A percentile compares a stretch with the other conserved stretches of the same genome.
Conservation (phyloP, 2,113 vertebrate species). For the Dicentrarchus labrax region DNA sequence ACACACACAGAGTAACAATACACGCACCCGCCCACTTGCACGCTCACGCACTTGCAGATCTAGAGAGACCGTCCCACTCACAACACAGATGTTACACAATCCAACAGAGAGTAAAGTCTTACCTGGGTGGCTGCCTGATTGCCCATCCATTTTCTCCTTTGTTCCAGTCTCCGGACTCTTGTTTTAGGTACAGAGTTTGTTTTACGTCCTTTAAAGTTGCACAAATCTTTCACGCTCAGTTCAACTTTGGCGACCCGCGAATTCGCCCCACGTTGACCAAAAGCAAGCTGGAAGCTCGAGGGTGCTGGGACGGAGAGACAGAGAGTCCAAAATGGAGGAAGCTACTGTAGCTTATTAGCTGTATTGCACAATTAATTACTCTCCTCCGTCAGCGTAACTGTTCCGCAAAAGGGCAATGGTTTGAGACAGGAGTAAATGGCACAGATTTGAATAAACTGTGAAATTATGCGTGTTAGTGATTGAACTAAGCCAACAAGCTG, state of each 20-base stretch:
- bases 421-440: not conserved
- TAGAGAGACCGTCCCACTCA: slow-evolving; percentile 49
- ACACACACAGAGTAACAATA: not conserved
- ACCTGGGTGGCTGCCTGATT: slow-evolving; percentile 46
- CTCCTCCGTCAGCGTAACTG: not conserved
- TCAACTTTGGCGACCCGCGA: not conserved
- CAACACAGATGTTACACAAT: slow-evolving; percentile 60
- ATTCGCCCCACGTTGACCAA: not conserved
- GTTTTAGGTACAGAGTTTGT: slow-evolving; percentile 22
- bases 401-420: not conserved
- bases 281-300: not conserved
- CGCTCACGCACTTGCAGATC: slow-evolving; percentile 35
- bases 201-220: not conserved
- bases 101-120: slow-evolving; percentile 38
- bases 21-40: slow-evolving; percentile 32
- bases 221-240: too few species aligned
- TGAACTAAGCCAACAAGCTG: not conserved
- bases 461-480: not conserved
- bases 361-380: not conserved
- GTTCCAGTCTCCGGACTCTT: not conserved
- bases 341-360: not conserved
- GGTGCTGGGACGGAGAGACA: not conserved
- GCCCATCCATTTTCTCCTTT: slow-evolving; percentile 32
- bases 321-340: not conserved
- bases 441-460: not conserved